Base-by-base conservation (phyloP, 2,113 vertebrate genomes). In the Malaclemys terrapin region DNA sequence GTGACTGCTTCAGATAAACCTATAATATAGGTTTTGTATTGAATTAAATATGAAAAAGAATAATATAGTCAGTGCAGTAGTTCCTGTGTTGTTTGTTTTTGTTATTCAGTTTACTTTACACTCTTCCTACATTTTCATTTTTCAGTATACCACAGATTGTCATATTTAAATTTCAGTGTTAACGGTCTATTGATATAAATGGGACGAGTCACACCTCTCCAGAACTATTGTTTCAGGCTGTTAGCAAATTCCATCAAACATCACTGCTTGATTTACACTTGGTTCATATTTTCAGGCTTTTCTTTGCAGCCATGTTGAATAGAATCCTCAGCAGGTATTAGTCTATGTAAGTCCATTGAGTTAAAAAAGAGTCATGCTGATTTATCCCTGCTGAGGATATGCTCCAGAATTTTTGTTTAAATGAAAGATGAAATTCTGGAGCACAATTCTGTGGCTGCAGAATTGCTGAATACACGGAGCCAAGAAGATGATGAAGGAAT, bases 261-360 rank as follows among this genome's bases (percentile, higher is more conserved):
- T 35, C 7, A 35, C 31, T 65, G 31, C 29, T 31, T 62, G 59
- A 13, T 62, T 59, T 82, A 84, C 72, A 42, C 87, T 49, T 72
- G 62, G 1, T 86, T 94, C 53, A n/a, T 91, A 49, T 89, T 95
- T 94, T 76, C 56, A 82, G 85, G 52, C 14, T 13, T 87, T 94
- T 92, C 87, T 93, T 72, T 93, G 62, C 6, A 31, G 20, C 49
- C 62, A 24, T 42, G 10, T 42, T 82, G 90, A 49, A 80, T 84
- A 62, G 90, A 93, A 88, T 95, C 84, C 65, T 87, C 69, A 69
- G 76, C 59, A 87, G 83, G 52, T 49, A 76, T 82, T 93, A 56
- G 62, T 75, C 89, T 83, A 53, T 90, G 82, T 84, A 72, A 89
- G 31, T 19, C 83, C 93, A 90, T 29, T 27, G 12, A 87, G 76